A percentile compares a stretch with the other conserved stretches of the same genome.
phyloP scores from a whole-genome alignment of 2,888 invertebrate species.

The Torymus aiolomorphi region DNA sequence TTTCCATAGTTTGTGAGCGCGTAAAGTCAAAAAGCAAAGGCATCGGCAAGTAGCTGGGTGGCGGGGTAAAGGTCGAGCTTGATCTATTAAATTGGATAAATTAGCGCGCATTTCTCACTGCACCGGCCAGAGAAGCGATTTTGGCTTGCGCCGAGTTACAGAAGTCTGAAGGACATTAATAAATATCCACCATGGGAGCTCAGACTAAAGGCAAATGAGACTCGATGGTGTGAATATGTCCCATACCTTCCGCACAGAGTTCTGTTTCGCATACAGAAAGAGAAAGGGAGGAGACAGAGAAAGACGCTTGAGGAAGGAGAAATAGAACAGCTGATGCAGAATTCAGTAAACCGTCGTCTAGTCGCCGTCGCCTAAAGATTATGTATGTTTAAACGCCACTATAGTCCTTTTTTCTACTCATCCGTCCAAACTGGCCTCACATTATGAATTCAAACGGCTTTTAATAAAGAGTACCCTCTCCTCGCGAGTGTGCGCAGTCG shows the following conservation, averaged over 20 bases:
- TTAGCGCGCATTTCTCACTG: slow-evolving; percentile 46
- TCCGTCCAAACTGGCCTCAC: too few relatives aligned
- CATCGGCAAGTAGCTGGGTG: too few relatives aligned
- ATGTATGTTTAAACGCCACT: too few relatives aligned
- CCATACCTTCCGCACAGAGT: neutral
- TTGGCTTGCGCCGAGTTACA: neutral
- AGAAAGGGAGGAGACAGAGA: neutral
- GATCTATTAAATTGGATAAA: slow-evolving; percentile 41
- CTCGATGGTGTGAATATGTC: neutral
- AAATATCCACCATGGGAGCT: neutral
- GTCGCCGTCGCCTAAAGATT: too few relatives aligned
- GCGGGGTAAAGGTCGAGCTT: too few relatives aligned
- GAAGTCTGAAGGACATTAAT: slow-evolving; percentile 27
- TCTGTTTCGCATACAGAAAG: neutral
- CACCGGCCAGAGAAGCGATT: neutral
- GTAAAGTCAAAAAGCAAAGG: too few relatives aligned
- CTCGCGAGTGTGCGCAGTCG: too few relatives aligned
- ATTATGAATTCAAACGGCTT: too few relatives aligned
- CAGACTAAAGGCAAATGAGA: neutral
- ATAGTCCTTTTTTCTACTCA: too few relatives aligned
- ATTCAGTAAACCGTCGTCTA: slow-evolving; percentile 1
- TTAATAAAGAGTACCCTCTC: too few relatives aligned
- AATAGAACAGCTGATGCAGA: slow-evolving; percentile 1
- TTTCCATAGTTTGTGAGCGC: too few relatives aligned
- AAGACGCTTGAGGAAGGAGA: neutral